Percentiles rank a stretch among this genome's conserved stretches.
phyloP scores from a whole-genome alignment of 2,797 vertebrate genomes.

The Micrastur ruficollis region DNA sequence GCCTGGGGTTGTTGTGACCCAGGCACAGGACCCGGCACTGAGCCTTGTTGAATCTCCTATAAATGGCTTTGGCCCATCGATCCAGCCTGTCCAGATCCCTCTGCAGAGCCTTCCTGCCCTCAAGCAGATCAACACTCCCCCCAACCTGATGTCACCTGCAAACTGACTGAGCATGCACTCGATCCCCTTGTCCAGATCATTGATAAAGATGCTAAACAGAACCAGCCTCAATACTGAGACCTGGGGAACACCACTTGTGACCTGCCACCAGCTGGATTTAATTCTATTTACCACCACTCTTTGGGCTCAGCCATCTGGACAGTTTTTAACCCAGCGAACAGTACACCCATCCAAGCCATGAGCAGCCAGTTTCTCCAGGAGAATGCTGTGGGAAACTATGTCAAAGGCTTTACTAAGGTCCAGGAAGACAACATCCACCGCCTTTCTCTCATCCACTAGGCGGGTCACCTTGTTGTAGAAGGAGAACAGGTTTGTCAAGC shows the following conservation, averaged over 20 bases:
- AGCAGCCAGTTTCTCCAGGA: not conserved
- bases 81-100: not conserved
- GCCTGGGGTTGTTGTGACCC: not conserved
- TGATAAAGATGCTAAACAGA: not conserved
- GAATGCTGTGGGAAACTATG: not conserved
- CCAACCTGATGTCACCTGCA: not conserved
- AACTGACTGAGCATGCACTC: not conserved
- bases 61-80: fast-evolving
- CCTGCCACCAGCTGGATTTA: not conserved
- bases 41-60: not conserved
- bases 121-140: not conserved
- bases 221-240: not conserved
- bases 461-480: not conserved
- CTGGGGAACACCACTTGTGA: not conserved
- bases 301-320: too few species aligned
- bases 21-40: not conserved
- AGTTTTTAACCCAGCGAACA: too few species aligned
- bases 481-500: not conserved
- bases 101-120: not conserved
- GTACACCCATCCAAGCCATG: too few species aligned
- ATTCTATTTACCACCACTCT: not conserved
- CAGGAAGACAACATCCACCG: not conserved
- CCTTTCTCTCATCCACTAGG: not conserved
- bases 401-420: not conserved
- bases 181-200: too few species aligned